These are phyloP conservation scores for Eolophus roseicapilla DNA, from an alignment of 2,113 vertebrate genomes.

Conservation along the genomic window DNA sequence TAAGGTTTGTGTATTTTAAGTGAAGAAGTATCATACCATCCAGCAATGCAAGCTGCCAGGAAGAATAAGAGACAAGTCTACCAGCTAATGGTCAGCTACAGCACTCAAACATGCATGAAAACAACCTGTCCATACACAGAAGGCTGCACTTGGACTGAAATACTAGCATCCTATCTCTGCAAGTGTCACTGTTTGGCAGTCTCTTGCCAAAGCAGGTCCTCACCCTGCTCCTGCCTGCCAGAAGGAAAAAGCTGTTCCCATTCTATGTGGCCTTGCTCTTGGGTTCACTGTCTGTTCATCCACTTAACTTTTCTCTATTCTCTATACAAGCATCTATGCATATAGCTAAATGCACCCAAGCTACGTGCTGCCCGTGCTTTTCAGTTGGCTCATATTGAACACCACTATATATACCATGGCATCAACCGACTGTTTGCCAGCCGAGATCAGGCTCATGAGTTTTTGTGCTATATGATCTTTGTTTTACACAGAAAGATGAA, in stretches of 20 bases:
- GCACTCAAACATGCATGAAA: background rate
- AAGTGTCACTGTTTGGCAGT: background rate
- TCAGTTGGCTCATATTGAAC: background rate
- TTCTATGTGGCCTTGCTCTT: background rate
- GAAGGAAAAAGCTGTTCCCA: background rate
- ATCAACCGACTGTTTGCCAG: background rate
- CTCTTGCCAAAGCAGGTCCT: background rate
- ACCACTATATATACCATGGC: too few species aligned
- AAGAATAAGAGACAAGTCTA: background rate
- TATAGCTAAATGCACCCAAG: background rate
- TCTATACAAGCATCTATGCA: background rate
- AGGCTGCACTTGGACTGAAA: background rate
- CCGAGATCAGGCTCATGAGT: background rate
- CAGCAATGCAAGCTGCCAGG: background rate
- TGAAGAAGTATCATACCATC: background rate
- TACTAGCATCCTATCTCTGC: background rate
- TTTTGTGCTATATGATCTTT: background rate
- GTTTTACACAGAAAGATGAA: background rate
- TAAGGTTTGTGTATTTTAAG: background rate
- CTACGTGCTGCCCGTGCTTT: background rate
- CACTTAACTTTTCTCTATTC: background rate
- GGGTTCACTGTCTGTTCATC: background rate
- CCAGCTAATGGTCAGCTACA: background rate
- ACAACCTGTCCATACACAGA: background rate
- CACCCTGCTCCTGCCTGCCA: background rate